phyloP scores from a whole-genome alignment of 2,888 invertebrate genomes.

The Drepana falcataria region DNA sequence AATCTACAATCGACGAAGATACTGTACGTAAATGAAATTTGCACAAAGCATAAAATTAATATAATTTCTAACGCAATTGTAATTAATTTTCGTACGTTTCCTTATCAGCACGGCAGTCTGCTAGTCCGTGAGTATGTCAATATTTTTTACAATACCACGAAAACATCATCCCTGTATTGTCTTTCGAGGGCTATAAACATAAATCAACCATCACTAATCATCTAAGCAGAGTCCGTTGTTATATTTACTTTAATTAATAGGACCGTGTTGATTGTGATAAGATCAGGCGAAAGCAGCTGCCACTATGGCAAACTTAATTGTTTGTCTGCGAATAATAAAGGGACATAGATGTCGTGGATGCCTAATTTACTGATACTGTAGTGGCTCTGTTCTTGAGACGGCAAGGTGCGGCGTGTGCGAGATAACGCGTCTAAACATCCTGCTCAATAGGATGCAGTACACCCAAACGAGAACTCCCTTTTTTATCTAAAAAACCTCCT shows the following conservation, averaged over 20 bases:
- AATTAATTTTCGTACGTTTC: too few species aligned
- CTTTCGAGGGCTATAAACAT: conserved; percentile 14
- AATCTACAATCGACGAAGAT: too few species aligned
- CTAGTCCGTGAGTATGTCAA: background rate
- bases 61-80: too few species aligned
- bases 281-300: conserved; percentile 55
- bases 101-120: too few species aligned
- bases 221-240: conserved; percentile 27
- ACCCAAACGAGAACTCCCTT: conserved; percentile 52
- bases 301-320: conserved; percentile 50
- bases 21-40: too few species aligned
- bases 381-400: conserved; percentile 42
- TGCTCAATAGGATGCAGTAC: conserved; percentile 56
- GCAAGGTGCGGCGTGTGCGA: conserved; percentile 75
- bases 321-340: conserved; percentile 58
- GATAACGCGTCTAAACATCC: conserved; percentile 75
- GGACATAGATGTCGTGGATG: conserved; percentile 59
- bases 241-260: conserved; percentile 62
- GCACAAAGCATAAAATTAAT: too few species aligned
- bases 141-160: background rate
- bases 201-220: conserved; percentile 38
- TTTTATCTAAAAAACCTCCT: conserved; percentile 62
- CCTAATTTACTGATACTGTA: conserved; percentile 60
- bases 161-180: conserved; percentile 8
- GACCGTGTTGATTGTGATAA: conserved; percentile 57